A percentile compares a stretch with the other conserved stretches of the same genome.
These are phyloP conservation scores for Exephanes ischioxanthus DNA, from an alignment of 2,888 invertebrate genomes.

Conservation along the genomic window DNA sequence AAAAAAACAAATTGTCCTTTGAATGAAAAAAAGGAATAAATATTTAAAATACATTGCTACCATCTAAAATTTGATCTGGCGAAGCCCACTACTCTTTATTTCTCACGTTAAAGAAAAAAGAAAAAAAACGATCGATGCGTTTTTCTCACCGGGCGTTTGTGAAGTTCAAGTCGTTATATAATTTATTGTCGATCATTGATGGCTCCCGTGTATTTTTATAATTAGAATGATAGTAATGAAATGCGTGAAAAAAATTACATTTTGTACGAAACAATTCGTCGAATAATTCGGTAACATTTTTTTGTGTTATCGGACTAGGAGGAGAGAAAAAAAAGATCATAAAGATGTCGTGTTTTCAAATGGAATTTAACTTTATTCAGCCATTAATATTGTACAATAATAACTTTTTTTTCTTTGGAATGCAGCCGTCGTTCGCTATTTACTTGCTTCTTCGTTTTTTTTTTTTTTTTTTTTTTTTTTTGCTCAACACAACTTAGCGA, in stretches of 20 bases:
- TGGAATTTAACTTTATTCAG: constrained; percentile 53
- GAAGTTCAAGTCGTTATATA: constrained; percentile 11
- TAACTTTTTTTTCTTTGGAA: constrained; percentile 39
- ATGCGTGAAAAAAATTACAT: constrained; percentile 11
- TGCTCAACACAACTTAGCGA: constrained; percentile 40
- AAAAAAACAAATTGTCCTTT: constrained; percentile 83
- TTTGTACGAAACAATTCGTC: constrained; percentile 15
- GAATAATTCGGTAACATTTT: constrained; percentile 16
- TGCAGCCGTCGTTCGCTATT: constrained; percentile 48
- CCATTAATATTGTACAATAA: constrained; percentile 59
- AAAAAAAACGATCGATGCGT: neutral
- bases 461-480: constrained; percentile 18
- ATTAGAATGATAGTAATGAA: constrained; percentile 16
- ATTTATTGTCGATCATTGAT: constrained; percentile 9
- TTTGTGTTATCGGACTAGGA: constrained; percentile 4
- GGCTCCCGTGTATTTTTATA: constrained; percentile 19
- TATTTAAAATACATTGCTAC: constrained; percentile 83
- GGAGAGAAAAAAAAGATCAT: neutral
- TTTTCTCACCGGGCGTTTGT: constrained; percentile 1
- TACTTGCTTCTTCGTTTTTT: constrained; percentile 18
- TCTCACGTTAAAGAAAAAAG: constrained; percentile 9
- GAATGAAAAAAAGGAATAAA: constrained; percentile 84
- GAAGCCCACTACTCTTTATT: constrained; percentile 33
- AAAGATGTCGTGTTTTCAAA: constrained; percentile 31
- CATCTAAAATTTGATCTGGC: constrained; percentile 55